Percentiles rank a stretch among this genome's conserved stretches.
These are phyloP conservation scores for Diphyllodes magnificus DNA, from an alignment of 2,113 vertebrate species.

Conservation along the genomic window DNA sequence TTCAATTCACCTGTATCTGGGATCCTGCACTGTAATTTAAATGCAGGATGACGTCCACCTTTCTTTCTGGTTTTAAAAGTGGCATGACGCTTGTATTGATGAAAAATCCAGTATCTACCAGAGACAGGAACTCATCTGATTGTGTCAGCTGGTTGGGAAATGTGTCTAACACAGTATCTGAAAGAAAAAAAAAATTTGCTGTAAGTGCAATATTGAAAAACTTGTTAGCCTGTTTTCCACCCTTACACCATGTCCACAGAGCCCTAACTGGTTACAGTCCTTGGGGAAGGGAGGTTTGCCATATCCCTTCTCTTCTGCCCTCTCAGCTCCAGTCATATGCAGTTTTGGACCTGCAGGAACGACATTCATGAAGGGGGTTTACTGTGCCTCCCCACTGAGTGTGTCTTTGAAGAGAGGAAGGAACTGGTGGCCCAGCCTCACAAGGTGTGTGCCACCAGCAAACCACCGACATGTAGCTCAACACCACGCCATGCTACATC, in stretches of 20 bases:
- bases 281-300: not conserved
- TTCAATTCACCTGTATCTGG: slow-evolving; percentile 63
- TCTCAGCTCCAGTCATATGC: not conserved
- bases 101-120: slow-evolving; percentile 77
- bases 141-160: slow-evolving; percentile 74
- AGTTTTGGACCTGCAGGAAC: not conserved
- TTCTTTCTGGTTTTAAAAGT: slow-evolving; percentile 68
- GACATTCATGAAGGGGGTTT: not conserved
- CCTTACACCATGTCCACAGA: not conserved
- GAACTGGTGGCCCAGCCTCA: not conserved
- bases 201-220: not conserved
- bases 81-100: slow-evolving; percentile 76
- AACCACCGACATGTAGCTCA: not conserved
- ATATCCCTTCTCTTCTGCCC: not conserved
- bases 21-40: slow-evolving; percentile 77
- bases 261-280: not conserved
- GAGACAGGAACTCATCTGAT: slow-evolving; percentile 58
- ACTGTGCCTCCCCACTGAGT: fast-evolving
- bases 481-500: fast-evolving
- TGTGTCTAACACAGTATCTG: slow-evolving; percentile 67
- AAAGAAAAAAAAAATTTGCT: not conserved
- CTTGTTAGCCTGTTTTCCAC: not conserved
- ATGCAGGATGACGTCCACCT: slow-evolving; percentile 75
- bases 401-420: not conserved
- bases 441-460: not conserved